Percentiles rank a stretch among this genome's conserved stretches.
phyloP scores from a whole-genome alignment of 2,888 invertebrate species.

The Rhorus exstirpatorius region DNA sequence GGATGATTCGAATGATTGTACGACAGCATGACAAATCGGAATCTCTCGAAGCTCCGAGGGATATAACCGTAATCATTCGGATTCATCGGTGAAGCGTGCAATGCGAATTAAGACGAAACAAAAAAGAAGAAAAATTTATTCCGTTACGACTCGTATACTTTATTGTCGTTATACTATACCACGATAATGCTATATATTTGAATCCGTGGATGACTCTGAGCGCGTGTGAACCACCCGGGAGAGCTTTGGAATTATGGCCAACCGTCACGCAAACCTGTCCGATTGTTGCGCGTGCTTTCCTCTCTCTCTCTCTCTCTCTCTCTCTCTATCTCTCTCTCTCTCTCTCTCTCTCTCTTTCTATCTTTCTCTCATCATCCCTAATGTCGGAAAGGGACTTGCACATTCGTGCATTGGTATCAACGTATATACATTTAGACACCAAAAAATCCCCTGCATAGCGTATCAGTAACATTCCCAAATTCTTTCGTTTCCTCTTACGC shows the following conservation, averaged over 20 bases:
- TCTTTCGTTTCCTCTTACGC: background rate
- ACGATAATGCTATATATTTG: conserved; percentile 10
- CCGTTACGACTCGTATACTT: background rate
- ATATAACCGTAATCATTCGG: conserved; percentile 26
- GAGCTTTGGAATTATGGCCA: conserved; percentile 65
- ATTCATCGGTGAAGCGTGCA: conserved; percentile 35
- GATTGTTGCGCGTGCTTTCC: conserved; percentile 75
- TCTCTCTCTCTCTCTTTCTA: conserved; percentile 1
- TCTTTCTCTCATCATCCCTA: conserved; percentile 67
- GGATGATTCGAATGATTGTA: conserved; percentile 5
- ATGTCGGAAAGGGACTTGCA: conserved; percentile 37
- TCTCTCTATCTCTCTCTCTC: conserved; percentile 72
- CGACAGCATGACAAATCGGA: conserved; percentile 1
- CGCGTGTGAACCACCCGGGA: conserved; percentile 66
- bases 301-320: conserved; percentile 14
- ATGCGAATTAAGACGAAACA: conserved; percentile 5
- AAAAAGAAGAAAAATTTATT: conserved; percentile 23
- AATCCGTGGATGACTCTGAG: conserved; percentile 49
- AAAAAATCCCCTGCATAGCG: background rate
- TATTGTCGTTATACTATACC: background rate
- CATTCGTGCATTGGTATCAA: conserved; percentile 12
- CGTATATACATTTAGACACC: background rate
- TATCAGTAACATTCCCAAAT: conserved; percentile 10
- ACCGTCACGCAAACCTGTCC: conserved; percentile 76
- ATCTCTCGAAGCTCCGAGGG: conserved; percentile 5